Base-by-base conservation (phyloP, 2,113 vertebrate genomes). In the Piprites chloris region DNA sequence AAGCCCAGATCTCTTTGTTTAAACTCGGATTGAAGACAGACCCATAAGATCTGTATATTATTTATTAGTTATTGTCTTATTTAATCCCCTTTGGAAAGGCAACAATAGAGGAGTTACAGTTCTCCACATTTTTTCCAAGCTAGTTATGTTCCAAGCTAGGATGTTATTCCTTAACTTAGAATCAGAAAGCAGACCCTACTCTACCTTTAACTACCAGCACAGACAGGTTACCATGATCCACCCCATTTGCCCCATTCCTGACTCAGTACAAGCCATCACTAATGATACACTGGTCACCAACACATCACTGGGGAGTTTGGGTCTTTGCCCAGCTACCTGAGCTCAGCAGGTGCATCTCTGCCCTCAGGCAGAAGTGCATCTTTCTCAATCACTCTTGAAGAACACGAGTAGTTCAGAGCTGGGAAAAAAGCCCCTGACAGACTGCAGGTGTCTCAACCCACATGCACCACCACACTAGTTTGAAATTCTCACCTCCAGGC, bases 61-160 rank as follows among this genome's bases (percentile, higher is more conserved):
- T 96, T 96, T 95, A 95, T 89, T 95, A 85, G 85, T 90, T 96
- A 96, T 90, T 96, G 90, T 96, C 93, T 86, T 72, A 87, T 79
- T 96, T 93, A 96, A 94, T 95, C 83, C 93, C 61, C 56, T 86
- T 89, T 93, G 83, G 90, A 97, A 88, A 84, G 37, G 47, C 95
- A 96, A 94, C 93, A 96, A 92, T 93, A 96, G 92, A 84, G 50
- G 27, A 86, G 44, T 37, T 88, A 71, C 11, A 92, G 72, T 66
- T 90, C 65, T 72, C 33, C 27, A 5, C 27, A 49, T 76, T 88
- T 87, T 69, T 85, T 14, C 75, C 65, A 88, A 85, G 58, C 46
- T 66, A 55, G 50, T 24, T 59, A 59, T 59, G 23, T 82, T 14
- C 63, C 61, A 86, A 87, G 62, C 58, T 71, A 55, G 50, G 62